A percentile compares a stretch with the other conserved stretches of the same genome.
These are phyloP conservation scores for Phymastichus coffea DNA, from an alignment of 1,140 invertebrate genomes.

Conservation along the genomic window DNA sequence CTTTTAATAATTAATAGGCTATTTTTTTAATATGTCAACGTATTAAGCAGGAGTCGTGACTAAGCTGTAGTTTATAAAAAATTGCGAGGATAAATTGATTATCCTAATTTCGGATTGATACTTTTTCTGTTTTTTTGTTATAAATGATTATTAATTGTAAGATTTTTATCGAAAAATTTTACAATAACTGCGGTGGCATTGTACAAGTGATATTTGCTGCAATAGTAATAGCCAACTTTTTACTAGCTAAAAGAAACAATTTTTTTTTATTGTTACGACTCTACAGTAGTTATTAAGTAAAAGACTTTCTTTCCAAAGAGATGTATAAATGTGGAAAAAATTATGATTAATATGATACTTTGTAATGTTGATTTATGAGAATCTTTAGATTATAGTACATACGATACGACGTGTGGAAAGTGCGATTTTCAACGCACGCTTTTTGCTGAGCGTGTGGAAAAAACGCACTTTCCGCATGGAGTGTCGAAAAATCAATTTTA, in stretches of 20 bases:
- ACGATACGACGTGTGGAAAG: too few relatives aligned
- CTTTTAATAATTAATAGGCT: background rate
- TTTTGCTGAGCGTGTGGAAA: too few relatives aligned
- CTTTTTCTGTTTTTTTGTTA: slow-evolving; percentile 1
- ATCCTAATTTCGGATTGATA: too few relatives aligned
- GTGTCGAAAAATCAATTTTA: slow-evolving; percentile 4
- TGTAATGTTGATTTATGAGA: background rate
- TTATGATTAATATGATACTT: background rate
- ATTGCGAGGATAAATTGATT: too few relatives aligned
- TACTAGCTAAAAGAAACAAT: background rate
- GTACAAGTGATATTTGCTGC: slow-evolving; percentile 5
- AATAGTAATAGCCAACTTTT: slow-evolving; percentile 11
- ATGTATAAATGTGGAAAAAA: slow-evolving; percentile 20
- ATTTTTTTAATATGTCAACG: background rate
- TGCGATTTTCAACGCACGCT: too few relatives aligned
- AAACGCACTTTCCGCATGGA: too few relatives aligned
- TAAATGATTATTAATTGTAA: background rate
- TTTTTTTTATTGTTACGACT: slow-evolving; percentile 22
- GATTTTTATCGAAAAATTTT: background rate
- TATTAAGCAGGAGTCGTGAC: too few relatives aligned
- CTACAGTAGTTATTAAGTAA: slow-evolving; percentile 3
- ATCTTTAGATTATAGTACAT: background rate
- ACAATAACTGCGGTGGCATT: slow-evolving; percentile 4
- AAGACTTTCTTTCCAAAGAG: slow-evolving; percentile 23
- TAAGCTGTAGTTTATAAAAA: too few relatives aligned